Base-by-base conservation (phyloP, 2,888 invertebrate species). In the Blastobasis lacticolella region DNA sequence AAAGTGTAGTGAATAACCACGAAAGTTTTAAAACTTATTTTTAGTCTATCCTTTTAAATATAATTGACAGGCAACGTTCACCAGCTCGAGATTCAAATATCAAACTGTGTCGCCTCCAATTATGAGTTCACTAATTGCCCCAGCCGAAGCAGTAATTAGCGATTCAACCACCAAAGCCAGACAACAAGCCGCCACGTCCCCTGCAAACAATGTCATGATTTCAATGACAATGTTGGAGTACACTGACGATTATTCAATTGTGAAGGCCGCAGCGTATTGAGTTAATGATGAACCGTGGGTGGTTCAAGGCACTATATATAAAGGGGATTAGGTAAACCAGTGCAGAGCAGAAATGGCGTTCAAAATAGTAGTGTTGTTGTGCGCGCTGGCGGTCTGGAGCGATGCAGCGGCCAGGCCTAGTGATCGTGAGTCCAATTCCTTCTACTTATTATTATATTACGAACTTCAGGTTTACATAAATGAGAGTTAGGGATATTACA, bases 281-380 rank as follows among this genome's bases (percentile, higher is more conserved):
- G 66, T 62, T 80, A 80, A 83, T 78, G 72, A 77, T 67, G 67
- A 59, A 53, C 67, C 55, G 86, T 86, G 78, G 85, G 85, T 75
- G 77, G 72, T 61, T 5, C 76, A 81, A 67, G 77, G 51, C 38
- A 57, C 60, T 59, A 66, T 84, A 86, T 85, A 86, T 82, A 84
- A 78, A 74, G 77, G 76, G 63, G 73, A 64, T 78, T 66, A 62
- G 60, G 69, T 67, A 68, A 69, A 75, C 69, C 62, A 64, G 63
- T 66, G 69, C 68, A 78, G 75, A 75, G 66, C 64, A 65, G 64
- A 69, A 63, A 85, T 86, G 85, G 66, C 66, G 61, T 63, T 61
- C 57, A 61, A 71, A 55, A 68, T 62, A 57, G 66, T 73, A 56
- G 69, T 82, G 73, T 69, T 69, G 61, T 60, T 76, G 51, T 62